phyloP scores from a whole-genome alignment of 1,140 invertebrate species.

The Trachymyrmex septentrionalis region DNA sequence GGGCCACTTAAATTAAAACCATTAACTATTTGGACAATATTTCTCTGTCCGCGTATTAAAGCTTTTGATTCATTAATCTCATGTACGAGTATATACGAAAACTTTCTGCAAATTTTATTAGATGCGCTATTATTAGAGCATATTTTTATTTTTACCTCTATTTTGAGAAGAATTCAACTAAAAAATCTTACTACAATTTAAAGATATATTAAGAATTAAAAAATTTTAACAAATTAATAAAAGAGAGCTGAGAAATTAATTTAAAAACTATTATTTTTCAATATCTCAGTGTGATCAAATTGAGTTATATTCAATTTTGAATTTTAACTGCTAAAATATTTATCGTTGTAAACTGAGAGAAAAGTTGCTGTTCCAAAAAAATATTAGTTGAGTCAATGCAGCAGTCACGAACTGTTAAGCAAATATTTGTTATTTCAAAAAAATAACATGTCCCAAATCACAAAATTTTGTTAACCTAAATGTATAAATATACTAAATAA shows the following conservation, averaged over 20 bases:
- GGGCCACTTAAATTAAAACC: background rate
- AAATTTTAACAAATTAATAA: background rate
- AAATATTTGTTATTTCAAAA: too few relatives aligned
- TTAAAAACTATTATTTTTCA: conserved; percentile 10
- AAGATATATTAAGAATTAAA: background rate
- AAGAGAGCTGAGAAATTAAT: background rate
- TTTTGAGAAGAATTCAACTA: conserved; percentile 12
- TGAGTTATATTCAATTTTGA: background rate
- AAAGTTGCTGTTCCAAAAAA: too few relatives aligned
- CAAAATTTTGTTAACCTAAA: too few relatives aligned
- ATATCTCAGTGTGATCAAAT: background rate
- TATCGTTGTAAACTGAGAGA: background rate
- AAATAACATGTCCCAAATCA: too few relatives aligned
- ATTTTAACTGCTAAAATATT: background rate
- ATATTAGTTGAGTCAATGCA: too few relatives aligned
- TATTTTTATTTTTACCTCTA: background rate
- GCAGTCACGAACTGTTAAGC: too few relatives aligned
- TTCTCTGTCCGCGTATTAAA: background rate
- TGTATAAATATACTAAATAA: too few relatives aligned
- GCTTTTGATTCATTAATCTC: background rate
- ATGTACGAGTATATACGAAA: background rate
- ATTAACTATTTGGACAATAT: background rate
- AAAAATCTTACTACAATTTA: background rate
- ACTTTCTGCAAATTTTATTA: background rate
- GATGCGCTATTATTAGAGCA: background rate